Percentiles rank a stretch among this genome's conserved stretches.
Evolutionary conservation across 2,888 invertebrate species (phyloP).

Genomic region (Tinea pellionella): DNA sequence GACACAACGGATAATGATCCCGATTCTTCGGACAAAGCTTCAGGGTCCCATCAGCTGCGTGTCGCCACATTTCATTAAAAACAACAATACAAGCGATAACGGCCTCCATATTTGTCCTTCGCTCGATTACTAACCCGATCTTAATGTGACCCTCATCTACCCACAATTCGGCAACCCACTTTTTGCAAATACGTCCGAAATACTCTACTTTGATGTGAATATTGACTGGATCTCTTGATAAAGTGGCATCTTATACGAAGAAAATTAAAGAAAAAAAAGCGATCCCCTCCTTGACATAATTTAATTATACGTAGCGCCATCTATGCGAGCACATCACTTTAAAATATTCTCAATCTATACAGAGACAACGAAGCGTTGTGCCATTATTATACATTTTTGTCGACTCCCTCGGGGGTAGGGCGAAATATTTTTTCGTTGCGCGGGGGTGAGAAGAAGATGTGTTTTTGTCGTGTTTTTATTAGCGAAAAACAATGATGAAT

Average conservation of each 20-base stretch:
- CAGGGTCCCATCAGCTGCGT: constrained; percentile 31
- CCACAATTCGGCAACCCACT: not conserved
- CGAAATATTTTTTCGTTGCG: constrained; percentile 15
- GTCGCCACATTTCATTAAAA: constrained; percentile 53
- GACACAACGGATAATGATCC: constrained; percentile 35
- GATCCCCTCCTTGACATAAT: constrained; percentile 20
- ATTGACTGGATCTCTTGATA: constrained; percentile 45
- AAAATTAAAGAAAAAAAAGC: constrained; percentile 28
- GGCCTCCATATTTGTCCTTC: constrained; percentile 16
- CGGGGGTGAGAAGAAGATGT: constrained; percentile 28
- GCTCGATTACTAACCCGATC: constrained; percentile 11
- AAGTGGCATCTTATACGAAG: constrained; percentile 56
- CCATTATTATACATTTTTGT: constrained; percentile 22
- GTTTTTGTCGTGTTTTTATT: constrained; percentile 61
- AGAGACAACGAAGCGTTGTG: constrained; percentile 18
- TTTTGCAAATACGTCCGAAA: not conserved
- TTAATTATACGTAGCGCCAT: constrained; percentile 45
- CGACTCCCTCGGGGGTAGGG: constrained; percentile 15
- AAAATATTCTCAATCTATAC: constrained; percentile 38
- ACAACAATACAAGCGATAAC: constrained; percentile 52
- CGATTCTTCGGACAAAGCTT: constrained; percentile 50
- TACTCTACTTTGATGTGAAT: not conserved
- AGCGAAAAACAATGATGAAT: constrained; percentile 62
- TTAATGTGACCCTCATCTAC: not conserved
- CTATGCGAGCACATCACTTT: constrained; percentile 28